These are phyloP conservation scores for Malurus leucopterus DNA, from an alignment of 2,797 vertebrate genomes.

Conservation along the genomic window DNA sequence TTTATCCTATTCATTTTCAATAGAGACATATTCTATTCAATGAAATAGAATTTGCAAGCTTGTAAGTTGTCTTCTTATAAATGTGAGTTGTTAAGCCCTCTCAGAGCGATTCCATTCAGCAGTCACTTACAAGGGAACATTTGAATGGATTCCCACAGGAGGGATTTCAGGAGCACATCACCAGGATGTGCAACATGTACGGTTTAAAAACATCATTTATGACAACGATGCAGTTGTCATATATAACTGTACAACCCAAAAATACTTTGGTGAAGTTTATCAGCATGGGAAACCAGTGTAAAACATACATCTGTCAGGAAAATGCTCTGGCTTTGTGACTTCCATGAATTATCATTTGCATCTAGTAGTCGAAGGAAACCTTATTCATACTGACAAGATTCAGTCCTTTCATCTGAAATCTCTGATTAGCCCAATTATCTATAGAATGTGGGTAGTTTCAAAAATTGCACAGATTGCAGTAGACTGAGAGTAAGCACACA, in stretches of 20 bases:
- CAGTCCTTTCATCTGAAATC: background rate
- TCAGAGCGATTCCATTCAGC: background rate
- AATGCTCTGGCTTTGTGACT: background rate
- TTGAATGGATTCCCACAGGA: background rate
- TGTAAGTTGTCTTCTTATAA: background rate
- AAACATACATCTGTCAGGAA: background rate
- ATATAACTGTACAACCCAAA: background rate
- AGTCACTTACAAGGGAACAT: background rate
- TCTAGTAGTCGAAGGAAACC: background rate
- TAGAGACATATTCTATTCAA: background rate
- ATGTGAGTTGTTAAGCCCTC: background rate
- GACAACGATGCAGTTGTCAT: background rate
- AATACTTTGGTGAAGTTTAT: background rate
- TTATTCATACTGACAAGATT: background rate
- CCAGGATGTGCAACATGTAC: background rate
- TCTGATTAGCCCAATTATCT: background rate
- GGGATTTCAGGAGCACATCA: background rate
- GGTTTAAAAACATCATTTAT: background rate
- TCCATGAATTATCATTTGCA: background rate
- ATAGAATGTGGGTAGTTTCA: background rate
- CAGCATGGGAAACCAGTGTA: background rate
- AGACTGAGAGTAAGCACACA: background rate
- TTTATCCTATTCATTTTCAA: background rate
- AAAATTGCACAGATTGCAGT: background rate
- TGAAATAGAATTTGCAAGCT: background rate